Evolutionary conservation across 2,888 invertebrate genomes (phyloP), one percentile per base, ranked within the genome.

Genomic region (Temnothorax unifasciatus): DNA sequence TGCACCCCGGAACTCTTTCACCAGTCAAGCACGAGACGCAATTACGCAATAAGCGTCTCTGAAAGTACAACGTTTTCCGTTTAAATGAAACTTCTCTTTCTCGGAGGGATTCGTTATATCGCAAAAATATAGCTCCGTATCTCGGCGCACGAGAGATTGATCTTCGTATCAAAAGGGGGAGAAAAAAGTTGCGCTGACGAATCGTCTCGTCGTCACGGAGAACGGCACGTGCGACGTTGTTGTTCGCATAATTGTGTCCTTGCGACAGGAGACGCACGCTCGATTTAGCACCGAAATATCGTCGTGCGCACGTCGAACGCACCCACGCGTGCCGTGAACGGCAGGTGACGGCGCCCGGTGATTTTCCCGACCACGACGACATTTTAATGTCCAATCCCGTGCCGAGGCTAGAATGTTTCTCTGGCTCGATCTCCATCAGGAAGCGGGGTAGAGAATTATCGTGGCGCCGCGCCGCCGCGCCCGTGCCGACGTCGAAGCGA

Each of bases 361-460:
- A 90, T 89, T 90, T 89, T 68, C 87, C 64, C 88, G 18, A 74
- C 83, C 52, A 85, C 84, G 77, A 90, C 82, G 76, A 90, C 88
- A 88, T 29, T 87, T 90, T 87, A 88, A 87, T 81, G 90, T 79
- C 61, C 47, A 64, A 69, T 81, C 68, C 63, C 15, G 54, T 69
- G 83, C 79, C 68, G 61, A 15, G 4, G 41, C 47, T 76, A 50
- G 81, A 69, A 64, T 66, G 76, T 73, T 50, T 50, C 59, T 38
- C 54, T 54, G 82, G 81, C 66, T 87, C 85, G 86, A 61, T 89
- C 86, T 87, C 79, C 90, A 86, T 9, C 74, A 73, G 82, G 87
- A 76, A 83, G 71, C 44, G 74, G 84, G 87, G 63, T 83, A 77
- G 88, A 89, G 85, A 90, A 90, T 90, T 90, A 90, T 90, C 86